phyloP scores from a whole-genome alignment of 1,140 invertebrate species.

The Acromyrmex heyeri region DNA sequence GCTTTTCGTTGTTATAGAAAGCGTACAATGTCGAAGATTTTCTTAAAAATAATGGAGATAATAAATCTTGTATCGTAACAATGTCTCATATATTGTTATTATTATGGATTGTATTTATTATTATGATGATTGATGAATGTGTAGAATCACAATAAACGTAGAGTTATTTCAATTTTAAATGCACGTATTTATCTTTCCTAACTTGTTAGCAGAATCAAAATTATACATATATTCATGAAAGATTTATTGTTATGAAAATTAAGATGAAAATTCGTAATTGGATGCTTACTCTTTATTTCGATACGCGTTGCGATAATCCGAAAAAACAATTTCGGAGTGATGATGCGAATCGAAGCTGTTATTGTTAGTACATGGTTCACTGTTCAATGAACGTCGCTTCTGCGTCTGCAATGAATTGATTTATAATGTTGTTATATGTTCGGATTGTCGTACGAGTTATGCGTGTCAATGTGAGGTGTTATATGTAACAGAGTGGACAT shows the following conservation, averaged over 20 bases:
- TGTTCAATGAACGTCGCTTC: conserved; percentile 22
- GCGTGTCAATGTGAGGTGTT: conserved; percentile 10
- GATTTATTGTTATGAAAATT: conserved; percentile 9
- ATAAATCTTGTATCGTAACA: conserved; percentile 4
- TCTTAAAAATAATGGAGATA: conserved; percentile 29
- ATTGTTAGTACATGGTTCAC: conserved; percentile 20
- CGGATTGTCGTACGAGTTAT: conserved; percentile 39
- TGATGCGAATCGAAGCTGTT: conserved; percentile 22
- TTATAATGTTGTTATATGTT: conserved; percentile 55
- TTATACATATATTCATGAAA: neutral
- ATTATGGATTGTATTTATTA: neutral
- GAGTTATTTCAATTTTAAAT: conserved; percentile 3
- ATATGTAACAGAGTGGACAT: neutral
- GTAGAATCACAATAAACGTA: neutral
- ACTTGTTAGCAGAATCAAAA: conserved; percentile 21
- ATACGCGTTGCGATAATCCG: neutral
- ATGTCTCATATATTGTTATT: neutral
- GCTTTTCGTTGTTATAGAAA: conserved; percentile 17
- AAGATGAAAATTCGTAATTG: neutral
- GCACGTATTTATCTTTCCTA: conserved; percentile 4
- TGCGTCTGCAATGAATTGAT: conserved; percentile 37
- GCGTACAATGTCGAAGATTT: conserved; percentile 14
- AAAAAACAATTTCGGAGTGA: neutral
- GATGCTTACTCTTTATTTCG: neutral
- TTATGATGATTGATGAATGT: conserved; percentile 16